Evolutionary conservation across 1,140 invertebrate species (phyloP).

Genomic region (Psix sp.): DNA sequence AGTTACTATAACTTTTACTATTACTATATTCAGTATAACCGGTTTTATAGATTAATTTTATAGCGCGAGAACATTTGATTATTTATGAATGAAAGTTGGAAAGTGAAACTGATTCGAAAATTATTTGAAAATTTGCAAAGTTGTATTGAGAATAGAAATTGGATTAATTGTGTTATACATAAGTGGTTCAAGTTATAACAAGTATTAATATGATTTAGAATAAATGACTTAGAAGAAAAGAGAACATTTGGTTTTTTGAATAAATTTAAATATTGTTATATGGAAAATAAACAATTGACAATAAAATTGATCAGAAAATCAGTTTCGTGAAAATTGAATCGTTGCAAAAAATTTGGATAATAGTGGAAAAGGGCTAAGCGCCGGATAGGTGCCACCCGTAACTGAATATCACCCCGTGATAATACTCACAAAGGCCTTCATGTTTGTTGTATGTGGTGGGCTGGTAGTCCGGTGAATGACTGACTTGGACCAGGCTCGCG

Average conservation of each 20-base stretch:
- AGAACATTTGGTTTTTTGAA: too few species aligned
- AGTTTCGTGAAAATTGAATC: background rate
- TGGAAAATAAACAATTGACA: too few species aligned
- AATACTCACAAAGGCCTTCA: conserved; percentile 78
- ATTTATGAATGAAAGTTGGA: conserved; percentile 68
- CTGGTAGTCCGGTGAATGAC: conserved; percentile 77
- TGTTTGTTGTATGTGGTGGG: conserved; percentile 76
- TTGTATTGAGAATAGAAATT: too few species aligned
- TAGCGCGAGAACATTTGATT: conserved; percentile 55
- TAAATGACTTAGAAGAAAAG: conserved; percentile 1
- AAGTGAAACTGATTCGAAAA: conserved; percentile 57
- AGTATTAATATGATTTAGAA: too few species aligned
- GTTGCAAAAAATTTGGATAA: background rate
- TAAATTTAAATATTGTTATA: too few species aligned
- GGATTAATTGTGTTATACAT: background rate
- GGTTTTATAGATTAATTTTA: conserved; percentile 61
- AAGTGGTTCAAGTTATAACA: too few species aligned
- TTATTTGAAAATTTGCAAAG: conserved; percentile 59
- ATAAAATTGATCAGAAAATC: too few species aligned
- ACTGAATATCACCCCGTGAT: conserved; percentile 60
- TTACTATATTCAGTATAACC: conserved; percentile 61
- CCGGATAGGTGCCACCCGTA: conserved; percentile 47
- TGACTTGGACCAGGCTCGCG: conserved; percentile 75
- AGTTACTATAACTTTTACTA: conserved; percentile 62
- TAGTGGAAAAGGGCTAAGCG: background rate